phyloP scores from a whole-genome alignment of 2,113 vertebrate genomes.

The Genyomyrus donnyi region DNA sequence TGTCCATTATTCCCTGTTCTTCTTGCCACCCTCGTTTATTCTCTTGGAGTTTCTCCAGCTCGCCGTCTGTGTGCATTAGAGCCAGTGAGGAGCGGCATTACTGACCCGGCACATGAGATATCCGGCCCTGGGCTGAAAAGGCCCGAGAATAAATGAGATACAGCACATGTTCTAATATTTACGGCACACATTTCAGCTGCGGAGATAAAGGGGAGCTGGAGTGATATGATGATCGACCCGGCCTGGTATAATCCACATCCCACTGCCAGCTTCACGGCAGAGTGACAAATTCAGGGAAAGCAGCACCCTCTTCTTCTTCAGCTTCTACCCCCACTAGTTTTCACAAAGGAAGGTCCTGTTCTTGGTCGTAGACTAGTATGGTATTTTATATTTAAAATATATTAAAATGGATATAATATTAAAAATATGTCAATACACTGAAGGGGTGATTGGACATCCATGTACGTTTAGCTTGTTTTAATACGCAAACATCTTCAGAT shows the following conservation, averaged over 20 bases:
- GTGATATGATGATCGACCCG: neutral
- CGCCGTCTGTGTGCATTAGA: neutral
- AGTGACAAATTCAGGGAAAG: neutral
- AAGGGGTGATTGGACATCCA: neutral
- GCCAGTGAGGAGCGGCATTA: neutral
- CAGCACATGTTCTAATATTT: constrained; percentile 4
- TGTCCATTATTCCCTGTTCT: neutral
- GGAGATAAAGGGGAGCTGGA: neutral
- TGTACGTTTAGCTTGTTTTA: neutral
- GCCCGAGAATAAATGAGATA: neutral
- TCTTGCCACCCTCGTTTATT: neutral
- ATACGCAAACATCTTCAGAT: neutral
- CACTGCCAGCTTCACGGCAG: neutral
- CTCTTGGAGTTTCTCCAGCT: neutral
- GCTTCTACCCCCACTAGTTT: neutral
- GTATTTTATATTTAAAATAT: neutral
- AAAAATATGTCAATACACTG: neutral
- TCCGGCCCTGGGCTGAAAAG: neutral
- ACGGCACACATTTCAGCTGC: neutral
- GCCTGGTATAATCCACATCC: neutral
- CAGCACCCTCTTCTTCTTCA: neutral
- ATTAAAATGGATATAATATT: neutral
- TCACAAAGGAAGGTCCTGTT: neutral
- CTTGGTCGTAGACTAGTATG: neutral
- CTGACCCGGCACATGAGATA: neutral